These are phyloP conservation scores for Thunnus albacares DNA, from an alignment of 2,797 vertebrate genomes.

Conservation along the genomic window DNA sequence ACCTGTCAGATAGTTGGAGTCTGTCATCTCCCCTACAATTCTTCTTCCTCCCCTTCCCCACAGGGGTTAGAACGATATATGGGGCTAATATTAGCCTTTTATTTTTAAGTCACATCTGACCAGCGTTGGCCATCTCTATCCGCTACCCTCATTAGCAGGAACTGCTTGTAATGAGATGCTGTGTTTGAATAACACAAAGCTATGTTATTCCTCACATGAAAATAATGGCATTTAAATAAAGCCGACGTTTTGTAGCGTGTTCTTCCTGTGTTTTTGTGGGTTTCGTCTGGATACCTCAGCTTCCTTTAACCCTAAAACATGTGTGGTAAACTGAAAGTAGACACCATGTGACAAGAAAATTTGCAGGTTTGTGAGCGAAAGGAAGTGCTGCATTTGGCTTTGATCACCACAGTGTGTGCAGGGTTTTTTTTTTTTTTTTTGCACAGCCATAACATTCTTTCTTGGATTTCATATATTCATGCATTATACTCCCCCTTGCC, in stretches of 20 bases:
- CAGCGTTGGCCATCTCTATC: constrained; percentile 39
- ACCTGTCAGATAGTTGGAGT: constrained; percentile 77
- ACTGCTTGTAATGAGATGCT: constrained; percentile 23
- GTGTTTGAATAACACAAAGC: constrained; percentile 23
- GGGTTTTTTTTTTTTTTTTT: background rate
- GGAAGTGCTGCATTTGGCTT: constrained; percentile 18
- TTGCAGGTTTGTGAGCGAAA: constrained; percentile 28
- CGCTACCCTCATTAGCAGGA: constrained; percentile 40
- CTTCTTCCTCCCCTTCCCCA: constrained; percentile 87
- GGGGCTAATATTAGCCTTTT: constrained; percentile 87
- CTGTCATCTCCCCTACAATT: constrained; percentile 83
- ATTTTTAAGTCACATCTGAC: constrained; percentile 72
- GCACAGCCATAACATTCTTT: background rate
- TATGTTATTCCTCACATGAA: constrained; percentile 4
- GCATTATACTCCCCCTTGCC: background rate
- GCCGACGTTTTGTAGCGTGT: background rate
- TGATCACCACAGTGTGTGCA: background rate
- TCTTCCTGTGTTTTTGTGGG: constrained; percentile 6
- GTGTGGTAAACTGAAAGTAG: background rate
- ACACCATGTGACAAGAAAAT: constrained; percentile 11
- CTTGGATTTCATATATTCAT: constrained; percentile 2
- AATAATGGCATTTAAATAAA: background rate
- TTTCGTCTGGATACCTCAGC: background rate
- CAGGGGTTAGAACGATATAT: constrained; percentile 88
- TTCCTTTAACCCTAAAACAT: constrained; percentile 8